Base-by-base conservation (phyloP, 2,888 invertebrate species). In the Helobdella robusta region DNA sequence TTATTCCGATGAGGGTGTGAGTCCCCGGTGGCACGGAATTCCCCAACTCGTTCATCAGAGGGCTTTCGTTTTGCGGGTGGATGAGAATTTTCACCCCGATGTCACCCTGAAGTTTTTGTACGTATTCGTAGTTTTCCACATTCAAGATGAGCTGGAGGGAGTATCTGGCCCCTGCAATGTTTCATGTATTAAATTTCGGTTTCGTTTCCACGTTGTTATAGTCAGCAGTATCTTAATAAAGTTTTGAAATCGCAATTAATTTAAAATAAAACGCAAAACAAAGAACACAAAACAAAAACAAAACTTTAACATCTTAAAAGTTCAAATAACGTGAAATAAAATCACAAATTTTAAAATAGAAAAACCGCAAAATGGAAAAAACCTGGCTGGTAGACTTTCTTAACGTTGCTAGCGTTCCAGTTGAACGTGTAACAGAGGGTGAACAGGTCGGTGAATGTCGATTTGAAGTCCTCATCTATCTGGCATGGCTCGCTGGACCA, bases 91-190 rank as follows among this genome's bases (percentile, higher is more conserved):
- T n/a, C n/a, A n/a, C n/a, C n/a, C n/a, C n/a, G n/a, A n/a, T n/a
- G n/a, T n/a, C n/a, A n/a, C n/a, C n/a, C n/a, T n/a, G 66, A 15
- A 69, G 69, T 1, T 68, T 70, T 20, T 56, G 40, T 69, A 72
- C 70, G 62, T 72, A 72, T 32, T 72, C 72, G 32, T 72, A 72
- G 65, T 70, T 69, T 48, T 72, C 72, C 2, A 72, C 67, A 65
- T 72, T 72, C 61, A 72, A 44, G 15, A 67, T 70, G 52, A 72
- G 60, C 35, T 67, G 67, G 34, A 72, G 67, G 15, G 70, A 72
- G 61, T 68, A 71, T n/a, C 70, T 58, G 20, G 70, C 68, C 23
- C 71, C 71, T 70, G 62, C 11, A n/a, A n/a, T n/a, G n/a, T n/a
- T n/a, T n/a, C n/a, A n/a, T n/a, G n/a, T n/a, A n/a, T n/a, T n/a